phyloP scores from a whole-genome alignment of 1,140 invertebrate genomes.

The Uloborus diversus region DNA sequence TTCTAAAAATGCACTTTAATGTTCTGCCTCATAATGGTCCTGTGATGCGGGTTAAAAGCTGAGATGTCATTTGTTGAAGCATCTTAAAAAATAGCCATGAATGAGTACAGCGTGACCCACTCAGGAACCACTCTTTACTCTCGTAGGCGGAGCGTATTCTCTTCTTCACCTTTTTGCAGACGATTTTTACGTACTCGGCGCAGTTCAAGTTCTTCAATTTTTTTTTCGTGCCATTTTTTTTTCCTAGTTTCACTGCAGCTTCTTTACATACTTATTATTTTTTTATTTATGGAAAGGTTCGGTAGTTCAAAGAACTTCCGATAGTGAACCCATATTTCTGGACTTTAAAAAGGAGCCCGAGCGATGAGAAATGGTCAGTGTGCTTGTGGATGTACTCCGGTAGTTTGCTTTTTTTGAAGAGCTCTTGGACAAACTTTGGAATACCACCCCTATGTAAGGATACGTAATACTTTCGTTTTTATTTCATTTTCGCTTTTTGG shows the following conservation, averaged over 20 bases:
- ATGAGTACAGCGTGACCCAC: neutral
- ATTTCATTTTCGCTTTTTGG: neutral
- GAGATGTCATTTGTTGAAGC: neutral
- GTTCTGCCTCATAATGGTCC: neutral
- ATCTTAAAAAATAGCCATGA: neutral
- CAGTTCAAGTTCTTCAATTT: neutral
- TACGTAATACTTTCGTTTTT: neutral
- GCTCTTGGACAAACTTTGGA: neutral
- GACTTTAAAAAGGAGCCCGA: neutral
- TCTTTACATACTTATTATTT: neutral
- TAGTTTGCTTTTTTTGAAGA: neutral
- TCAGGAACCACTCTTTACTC: neutral
- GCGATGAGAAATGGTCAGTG: neutral
- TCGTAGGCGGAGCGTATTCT: neutral
- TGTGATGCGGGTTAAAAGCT: neutral
- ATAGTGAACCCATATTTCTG: neutral
- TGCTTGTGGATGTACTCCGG: neutral
- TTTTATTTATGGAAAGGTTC: neutral
- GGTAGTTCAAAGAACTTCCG: neutral
- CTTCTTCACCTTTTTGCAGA: neutral
- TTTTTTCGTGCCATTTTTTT: neutral
- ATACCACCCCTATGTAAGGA: neutral
- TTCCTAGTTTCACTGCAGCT: neutral
- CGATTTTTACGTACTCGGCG: neutral
- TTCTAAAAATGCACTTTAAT: neutral